Base-by-base conservation (phyloP, 35 echinoderm and acorn worm species). In the Lytechinus variegatus region DNA sequence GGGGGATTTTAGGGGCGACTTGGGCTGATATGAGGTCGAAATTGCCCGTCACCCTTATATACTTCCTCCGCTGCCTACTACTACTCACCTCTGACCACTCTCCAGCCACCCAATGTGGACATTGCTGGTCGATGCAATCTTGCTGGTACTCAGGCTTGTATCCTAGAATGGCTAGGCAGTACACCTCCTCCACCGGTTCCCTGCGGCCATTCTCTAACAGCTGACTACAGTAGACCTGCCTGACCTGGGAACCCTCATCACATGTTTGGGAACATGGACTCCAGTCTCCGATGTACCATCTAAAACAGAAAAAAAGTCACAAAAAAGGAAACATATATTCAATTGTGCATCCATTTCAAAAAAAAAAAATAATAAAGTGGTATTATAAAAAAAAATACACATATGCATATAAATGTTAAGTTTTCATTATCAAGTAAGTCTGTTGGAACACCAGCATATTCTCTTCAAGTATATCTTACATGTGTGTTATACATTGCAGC, bases 201-300 rank as follows among this genome's bases (percentile, higher is more conserved):
- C 91, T 55, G 28, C 94, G 56, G 33, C 56, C 95, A 13, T 92
- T 92, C 24, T 96, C 56, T 52, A 94, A 44, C 13, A 27, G 95
- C 94, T 89, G 95, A 92, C 95, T 93, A 95, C 97, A 98, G 55
- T 96, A 94, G 24, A 98, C 97, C 27, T 95, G 92, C 93, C 97
- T 94, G 94, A 95, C 96, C 91, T 97, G 96, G 52, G 95, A 94
- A 10, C 95, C 96, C 10, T 89, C 72, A n/a, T 87, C 96, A 95
- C 97, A 98, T 8, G 96, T 54, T 55, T 89, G 95, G 8, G 97
- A 97, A 87, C 97, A 98, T 14, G 95, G 95, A 53, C 97, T 98
- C 97, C 97, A 98, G 52, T 98, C 97, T 94, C 97, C 97, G 8
- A 94, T 86, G 58, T 96, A 95, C 97, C 97, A 98, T 54, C 97